Evolutionary conservation across 2,113 vertebrate species (phyloP), one percentile per base, ranked within the genome.

Genomic region (Aptenodytes forsteri): DNA sequence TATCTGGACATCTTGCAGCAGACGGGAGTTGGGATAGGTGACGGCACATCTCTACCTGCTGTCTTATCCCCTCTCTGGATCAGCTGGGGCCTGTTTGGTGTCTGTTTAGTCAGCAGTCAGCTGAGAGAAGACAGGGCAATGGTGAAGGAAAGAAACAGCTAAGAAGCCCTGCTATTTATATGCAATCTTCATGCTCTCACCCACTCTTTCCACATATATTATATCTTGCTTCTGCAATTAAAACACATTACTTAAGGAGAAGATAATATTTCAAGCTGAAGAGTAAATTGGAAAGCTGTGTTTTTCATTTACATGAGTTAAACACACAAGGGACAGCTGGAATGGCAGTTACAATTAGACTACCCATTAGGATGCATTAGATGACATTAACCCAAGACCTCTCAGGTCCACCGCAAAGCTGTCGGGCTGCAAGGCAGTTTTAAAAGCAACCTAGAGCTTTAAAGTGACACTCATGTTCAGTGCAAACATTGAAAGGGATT

Each of bases 311-410:
- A 88, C 87, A 91, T 91, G 87, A 95, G 91, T 93, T 96, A 97
- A 97, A 96, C 49, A 62, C 97, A 92, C 97, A 91, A 75, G 95
- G 95, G 97, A 94, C 71, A 96, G 85, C 90, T 94, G 96, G 94
- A 97, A 97, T 91, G 83, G 95, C 96, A 97, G 96, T 92, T 95
- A 94, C 91, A 97, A 97, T 97, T 96, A 97, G 86, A 90, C 88
- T 96, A 40, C 88, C 75, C 90, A 97, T 97, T 98, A 96, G 94
- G 91, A 97, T 93, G 95, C 95, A 97, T 97, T 97, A 97, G 94
- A 97, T 88, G 87, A 97, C 96, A 97, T 97, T 98, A 97, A 97
- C 95, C 97, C 97, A 96, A 94, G 97, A 95, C 95, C 91, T 96
- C 94, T 94, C 88, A 61, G 90, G 94, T 97, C 96, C 86, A 97